Percentiles rank a stretch among this genome's conserved stretches.
phyloP scores from a whole-genome alignment of 2,797 vertebrate genomes.

The Salmo trutta region DNA sequence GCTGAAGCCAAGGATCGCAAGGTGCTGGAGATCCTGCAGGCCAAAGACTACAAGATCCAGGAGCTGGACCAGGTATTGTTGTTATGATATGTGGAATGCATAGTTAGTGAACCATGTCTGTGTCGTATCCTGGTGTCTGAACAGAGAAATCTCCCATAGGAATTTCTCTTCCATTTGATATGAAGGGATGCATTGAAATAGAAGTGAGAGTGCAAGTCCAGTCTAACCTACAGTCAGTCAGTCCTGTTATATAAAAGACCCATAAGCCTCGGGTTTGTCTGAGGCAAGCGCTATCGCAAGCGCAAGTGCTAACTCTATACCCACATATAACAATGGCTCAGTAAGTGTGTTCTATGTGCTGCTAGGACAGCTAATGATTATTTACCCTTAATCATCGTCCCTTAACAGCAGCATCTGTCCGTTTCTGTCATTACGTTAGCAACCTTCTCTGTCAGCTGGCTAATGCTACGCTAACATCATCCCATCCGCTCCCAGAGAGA shows the following conservation, averaged over 20 bases:
- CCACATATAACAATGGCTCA: conserved; percentile 25
- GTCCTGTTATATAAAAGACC: background rate
- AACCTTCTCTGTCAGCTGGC: conserved; percentile 4
- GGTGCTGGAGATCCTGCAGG: conserved; percentile 90
- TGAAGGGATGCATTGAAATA: background rate
- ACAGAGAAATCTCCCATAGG: background rate
- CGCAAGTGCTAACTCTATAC: background rate
- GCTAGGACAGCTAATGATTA: conserved; percentile 64
- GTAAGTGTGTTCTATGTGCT: conserved; percentile 41
- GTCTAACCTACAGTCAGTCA: background rate
- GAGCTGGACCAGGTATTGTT: conserved; percentile 84
- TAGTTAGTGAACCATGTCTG: background rate
- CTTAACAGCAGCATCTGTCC: conserved; percentile 70
- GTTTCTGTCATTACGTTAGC: conserved; percentile 57
- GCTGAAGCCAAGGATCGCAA: conserved; percentile 91
- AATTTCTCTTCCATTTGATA: background rate
- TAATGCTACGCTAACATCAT: conserved; percentile 22
- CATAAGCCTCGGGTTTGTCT: background rate
- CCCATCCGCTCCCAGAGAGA: conserved; percentile 56
- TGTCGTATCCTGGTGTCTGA: background rate
- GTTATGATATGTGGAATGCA: background rate
- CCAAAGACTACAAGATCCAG: conserved; percentile 87
- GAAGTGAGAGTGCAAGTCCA: background rate
- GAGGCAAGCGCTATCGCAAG: background rate
- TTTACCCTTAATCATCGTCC: conserved; percentile 69